Conservation (phyloP, 2,888 invertebrate species). For the Lymantria monacha region DNA sequence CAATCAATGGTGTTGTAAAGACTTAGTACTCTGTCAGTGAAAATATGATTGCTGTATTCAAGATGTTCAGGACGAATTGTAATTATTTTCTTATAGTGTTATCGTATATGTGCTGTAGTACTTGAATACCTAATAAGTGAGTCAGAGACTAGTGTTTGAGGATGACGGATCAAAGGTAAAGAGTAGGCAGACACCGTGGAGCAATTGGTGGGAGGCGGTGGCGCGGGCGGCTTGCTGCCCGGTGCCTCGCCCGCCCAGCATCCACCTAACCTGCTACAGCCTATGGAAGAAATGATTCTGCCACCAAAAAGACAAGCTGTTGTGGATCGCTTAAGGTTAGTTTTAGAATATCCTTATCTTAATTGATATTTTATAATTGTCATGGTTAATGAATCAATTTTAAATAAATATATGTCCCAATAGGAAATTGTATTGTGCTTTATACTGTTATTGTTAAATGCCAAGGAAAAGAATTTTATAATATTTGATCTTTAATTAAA, state of each 20-base stretch:
- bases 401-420: no score
- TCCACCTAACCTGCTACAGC: slow-evolving; percentile 84
- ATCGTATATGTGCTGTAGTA: slow-evolving; percentile 64
- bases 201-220: slow-evolving; percentile 89
- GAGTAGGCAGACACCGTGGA: slow-evolving; percentile 82
- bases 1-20: slow-evolving; percentile 19
- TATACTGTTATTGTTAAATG: not conserved
- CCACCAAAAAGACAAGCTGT: slow-evolving; percentile 92
- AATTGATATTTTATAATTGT: not conserved
- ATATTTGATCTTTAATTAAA: no score
- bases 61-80: slow-evolving; percentile 67
- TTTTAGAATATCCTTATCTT: not conserved
- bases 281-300: slow-evolving; percentile 86
- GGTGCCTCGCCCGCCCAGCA: slow-evolving; percentile 82
- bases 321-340: slow-evolving; percentile 89
- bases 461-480: not conserved
- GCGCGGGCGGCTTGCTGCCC: slow-evolving; percentile 86
- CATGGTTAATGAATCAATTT: not conserved
- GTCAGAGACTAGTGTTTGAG: slow-evolving; percentile 39
- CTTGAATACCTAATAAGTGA: slow-evolving; percentile 52
- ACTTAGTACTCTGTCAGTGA: slow-evolving; percentile 34
- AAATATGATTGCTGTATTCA: slow-evolving; percentile 63
- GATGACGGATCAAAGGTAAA: slow-evolving; percentile 65
- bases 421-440: not conserved
- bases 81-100: slow-evolving; percentile 61